Percentiles rank a stretch among this genome's conserved stretches.
phyloP scores from a whole-genome alignment of 2,113 vertebrate species.

The Dicentrarchus labrax region DNA sequence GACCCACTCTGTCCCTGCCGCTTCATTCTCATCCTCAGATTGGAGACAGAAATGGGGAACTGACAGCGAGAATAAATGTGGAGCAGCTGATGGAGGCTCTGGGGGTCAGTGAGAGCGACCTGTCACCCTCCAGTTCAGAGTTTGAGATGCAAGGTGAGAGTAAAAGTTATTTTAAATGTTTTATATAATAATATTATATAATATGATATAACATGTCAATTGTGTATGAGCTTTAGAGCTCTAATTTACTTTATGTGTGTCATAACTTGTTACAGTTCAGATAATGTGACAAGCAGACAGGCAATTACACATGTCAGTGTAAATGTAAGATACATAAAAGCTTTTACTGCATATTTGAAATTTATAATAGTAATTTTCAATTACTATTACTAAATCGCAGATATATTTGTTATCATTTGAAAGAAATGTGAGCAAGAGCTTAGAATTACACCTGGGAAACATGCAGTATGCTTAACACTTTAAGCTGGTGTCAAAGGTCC shows the following conservation, averaged over 20 bases:
- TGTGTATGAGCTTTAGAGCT: not conserved
- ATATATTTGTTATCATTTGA: not conserved
- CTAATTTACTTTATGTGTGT: not conserved
- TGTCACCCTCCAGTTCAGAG: constrained; percentile 85
- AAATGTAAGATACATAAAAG: not conserved
- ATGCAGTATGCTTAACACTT: not conserved
- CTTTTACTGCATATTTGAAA: not conserved
- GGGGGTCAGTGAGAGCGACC: constrained; percentile 83
- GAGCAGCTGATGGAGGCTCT: constrained; percentile 90
- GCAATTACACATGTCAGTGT: too few relatives aligned
- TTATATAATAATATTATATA: not conserved
- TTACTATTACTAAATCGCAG: not conserved
- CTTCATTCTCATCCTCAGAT: constrained; percentile 82
- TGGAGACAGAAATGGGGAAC: constrained; percentile 91
- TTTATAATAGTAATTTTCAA: too few relatives aligned
- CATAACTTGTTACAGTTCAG: not conserved
- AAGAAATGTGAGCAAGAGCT: not conserved
- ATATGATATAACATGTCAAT: not conserved
- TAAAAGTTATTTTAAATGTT: not conserved
- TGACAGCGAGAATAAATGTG: constrained; percentile 90
- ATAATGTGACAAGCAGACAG: not conserved
- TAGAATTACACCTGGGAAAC: not conserved
- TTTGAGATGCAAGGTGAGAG: constrained; percentile 94
- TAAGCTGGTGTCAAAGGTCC: not conserved
- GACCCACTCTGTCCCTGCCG: not conserved